These are phyloP conservation scores for Labeo rohita DNA, from an alignment of 2,113 vertebrate genomes.

Conservation along the genomic window DNA sequence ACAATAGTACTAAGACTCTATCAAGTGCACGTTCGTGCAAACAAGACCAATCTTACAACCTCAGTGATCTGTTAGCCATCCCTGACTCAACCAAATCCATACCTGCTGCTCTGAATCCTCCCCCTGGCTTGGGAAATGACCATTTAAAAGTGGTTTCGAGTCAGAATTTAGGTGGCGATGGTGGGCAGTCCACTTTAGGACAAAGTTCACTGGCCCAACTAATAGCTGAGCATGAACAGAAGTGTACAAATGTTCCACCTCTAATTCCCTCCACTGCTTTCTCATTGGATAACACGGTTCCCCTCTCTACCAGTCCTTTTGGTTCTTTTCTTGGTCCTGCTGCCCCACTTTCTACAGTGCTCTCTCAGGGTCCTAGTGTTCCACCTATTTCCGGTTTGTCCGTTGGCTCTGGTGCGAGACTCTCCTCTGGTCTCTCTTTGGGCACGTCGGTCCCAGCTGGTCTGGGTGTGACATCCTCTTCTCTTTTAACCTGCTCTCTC, in stretches of 20 bases:
- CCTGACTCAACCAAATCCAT: conserved; percentile 44
- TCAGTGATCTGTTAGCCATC: conserved; percentile 67
- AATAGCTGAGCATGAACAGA: conserved; percentile 69
- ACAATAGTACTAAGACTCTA: conserved; percentile 63
- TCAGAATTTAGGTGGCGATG: neutral
- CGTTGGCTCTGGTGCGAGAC: conserved; percentile 15
- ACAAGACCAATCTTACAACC: conserved; percentile 59
- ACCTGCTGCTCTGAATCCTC: neutral
- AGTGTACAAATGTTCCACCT: conserved; percentile 42
- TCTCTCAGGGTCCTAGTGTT: neutral
- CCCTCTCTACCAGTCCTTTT: neutral
- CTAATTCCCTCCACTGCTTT: conserved; percentile 43
- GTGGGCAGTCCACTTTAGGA: neutral
- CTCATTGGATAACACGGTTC: conserved; percentile 53
- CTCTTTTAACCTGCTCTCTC: conserved; percentile 72
- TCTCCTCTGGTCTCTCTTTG: conserved; percentile 18
- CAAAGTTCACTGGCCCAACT: conserved; percentile 64
- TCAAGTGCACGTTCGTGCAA: conserved; percentile 58
- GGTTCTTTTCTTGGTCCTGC: conserved; percentile 53
- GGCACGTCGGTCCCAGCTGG: conserved; percentile 36
- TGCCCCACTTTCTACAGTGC: neutral
- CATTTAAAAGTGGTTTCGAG: conserved; percentile 26
- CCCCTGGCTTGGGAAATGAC: neutral
- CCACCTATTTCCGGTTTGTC: neutral
- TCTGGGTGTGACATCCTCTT: conserved; percentile 43